These are phyloP conservation scores for Scaptodrosophila lebanonensis DNA, from an alignment of 1,140 invertebrate species.

Conservation along the genomic window DNA sequence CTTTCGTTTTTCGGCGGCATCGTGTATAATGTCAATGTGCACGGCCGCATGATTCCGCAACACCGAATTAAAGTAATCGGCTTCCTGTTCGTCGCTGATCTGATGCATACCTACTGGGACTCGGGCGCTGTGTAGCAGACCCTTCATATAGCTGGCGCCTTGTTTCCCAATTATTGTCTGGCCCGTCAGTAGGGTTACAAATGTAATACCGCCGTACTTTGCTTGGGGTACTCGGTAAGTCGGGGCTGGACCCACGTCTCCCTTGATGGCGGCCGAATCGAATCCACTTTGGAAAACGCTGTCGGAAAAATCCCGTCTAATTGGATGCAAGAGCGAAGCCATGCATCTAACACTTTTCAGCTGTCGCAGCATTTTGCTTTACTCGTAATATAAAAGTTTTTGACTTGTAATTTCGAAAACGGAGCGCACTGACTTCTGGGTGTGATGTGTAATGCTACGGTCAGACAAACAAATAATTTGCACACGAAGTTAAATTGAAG, in stretches of 20 bases:
- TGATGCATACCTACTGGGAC: conserved; percentile 52
- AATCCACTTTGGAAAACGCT: background rate
- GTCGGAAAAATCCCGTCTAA: background rate
- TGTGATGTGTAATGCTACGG: too few species aligned
- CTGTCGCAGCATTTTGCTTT: conserved; percentile 13
- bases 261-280: conserved; percentile 26
- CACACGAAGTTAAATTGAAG: too few species aligned
- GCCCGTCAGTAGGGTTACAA: conserved; percentile 49
- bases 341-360: background rate
- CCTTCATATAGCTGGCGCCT: conserved; percentile 48
- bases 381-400: too few species aligned
- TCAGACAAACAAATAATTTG: too few species aligned
- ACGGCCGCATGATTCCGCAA: conserved; percentile 52
- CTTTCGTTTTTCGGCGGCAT: conserved; percentile 36
- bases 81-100: conserved; percentile 25
- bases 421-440: too few species aligned
- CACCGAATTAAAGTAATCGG: conserved; percentile 55
- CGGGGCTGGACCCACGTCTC: background rate
- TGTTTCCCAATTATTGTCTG: conserved; percentile 43
- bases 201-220: conserved; percentile 53
- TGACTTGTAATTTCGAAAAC: too few species aligned
- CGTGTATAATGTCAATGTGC: conserved; percentile 49
- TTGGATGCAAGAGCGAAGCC: background rate
- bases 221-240: conserved; percentile 37
- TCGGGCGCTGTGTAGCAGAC: conserved; percentile 39